Conservation (phyloP, 2,888 invertebrate species). For the Andrena dorsata region DNA sequence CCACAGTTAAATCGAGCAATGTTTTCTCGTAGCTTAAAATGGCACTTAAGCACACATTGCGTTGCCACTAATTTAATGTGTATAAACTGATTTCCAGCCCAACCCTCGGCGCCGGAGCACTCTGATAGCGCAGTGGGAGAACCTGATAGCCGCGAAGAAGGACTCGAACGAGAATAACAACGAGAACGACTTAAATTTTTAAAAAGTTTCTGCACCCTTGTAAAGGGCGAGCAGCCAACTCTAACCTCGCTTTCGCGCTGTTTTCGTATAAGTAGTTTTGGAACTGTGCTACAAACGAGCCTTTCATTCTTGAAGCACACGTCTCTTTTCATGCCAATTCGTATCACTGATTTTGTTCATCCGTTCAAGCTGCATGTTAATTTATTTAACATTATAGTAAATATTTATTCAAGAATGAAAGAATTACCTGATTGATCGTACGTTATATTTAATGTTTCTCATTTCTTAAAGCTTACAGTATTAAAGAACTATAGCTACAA, state of each 20-base stretch:
- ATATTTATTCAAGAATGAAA: constrained; percentile 56
- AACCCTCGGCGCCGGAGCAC: constrained; percentile 87
- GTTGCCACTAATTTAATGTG: constrained; percentile 8
- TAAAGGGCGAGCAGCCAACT: constrained; percentile 29
- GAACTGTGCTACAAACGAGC: constrained; percentile 16
- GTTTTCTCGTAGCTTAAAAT: too few species aligned
- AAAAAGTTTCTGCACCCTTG: constrained; percentile 10
- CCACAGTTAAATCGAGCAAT: too few species aligned
- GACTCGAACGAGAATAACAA: constrained; percentile 76
- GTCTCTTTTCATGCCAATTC: constrained; percentile 12
- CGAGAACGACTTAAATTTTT: constrained; percentile 75
- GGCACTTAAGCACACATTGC: background rate
- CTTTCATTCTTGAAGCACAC: constrained; percentile 33
- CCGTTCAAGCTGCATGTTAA: constrained; percentile 30
- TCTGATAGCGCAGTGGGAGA: constrained; percentile 93
- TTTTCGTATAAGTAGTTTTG: constrained; percentile 5
- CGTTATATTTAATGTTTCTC: constrained; percentile 42
- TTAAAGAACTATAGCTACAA: constrained; percentile 49
- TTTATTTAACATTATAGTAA: constrained; percentile 52
- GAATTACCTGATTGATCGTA: constrained; percentile 50
- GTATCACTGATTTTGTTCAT: constrained; percentile 30
- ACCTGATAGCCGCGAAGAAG: constrained; percentile 87
- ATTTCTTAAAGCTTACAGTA: constrained; percentile 56
- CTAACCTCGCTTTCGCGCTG: constrained; percentile 35
- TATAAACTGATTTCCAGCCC: constrained; percentile 70